These are phyloP conservation scores for Catocala sponsa DNA, from an alignment of 2,888 invertebrate genomes.

Conservation along the genomic window DNA sequence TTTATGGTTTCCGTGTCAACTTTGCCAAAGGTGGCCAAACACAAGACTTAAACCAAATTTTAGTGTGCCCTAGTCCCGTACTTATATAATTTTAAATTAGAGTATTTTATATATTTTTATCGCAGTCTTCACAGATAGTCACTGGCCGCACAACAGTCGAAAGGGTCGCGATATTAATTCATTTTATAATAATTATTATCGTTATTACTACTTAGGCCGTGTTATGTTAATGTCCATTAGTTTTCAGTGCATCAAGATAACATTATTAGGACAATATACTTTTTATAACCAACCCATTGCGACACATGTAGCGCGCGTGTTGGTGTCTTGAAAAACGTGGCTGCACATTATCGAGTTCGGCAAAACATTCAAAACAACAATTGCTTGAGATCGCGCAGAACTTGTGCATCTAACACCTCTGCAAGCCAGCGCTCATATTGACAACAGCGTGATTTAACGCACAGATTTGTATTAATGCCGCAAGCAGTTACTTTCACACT, in stretches of 20 bases:
- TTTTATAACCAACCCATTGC: too few relatives aligned
- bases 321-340: conserved; percentile 12
- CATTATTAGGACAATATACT: background rate
- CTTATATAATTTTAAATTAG: conserved; percentile 60
- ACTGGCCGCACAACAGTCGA: conserved; percentile 44
- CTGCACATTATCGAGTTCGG: too few relatives aligned
- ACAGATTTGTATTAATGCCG: conserved; percentile 21
- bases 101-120: conserved; percentile 52
- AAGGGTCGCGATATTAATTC: conserved; percentile 64
- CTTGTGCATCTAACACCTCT: too few relatives aligned
- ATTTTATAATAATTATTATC: conserved; percentile 26
- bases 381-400: too few relatives aligned
- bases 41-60: conserved; percentile 50
- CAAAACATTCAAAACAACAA: too few relatives aligned
- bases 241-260: conserved; percentile 56
- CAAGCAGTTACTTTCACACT: too few relatives aligned
- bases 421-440: too few relatives aligned
- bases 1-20: conserved; percentile 34
- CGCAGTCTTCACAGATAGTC: conserved; percentile 35
- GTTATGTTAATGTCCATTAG: conserved; percentile 27
- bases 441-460: conserved; percentile 23
- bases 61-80: conserved; percentile 67
- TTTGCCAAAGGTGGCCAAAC: conserved; percentile 56
- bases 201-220: conserved; percentile 36
- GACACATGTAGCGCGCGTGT: conserved; percentile 1